Percentiles rank a stretch among this genome's conserved stretches.
Evolutionary conservation across 1,140 invertebrate genomes (phyloP).

Genomic region (Papilio glaucus): DNA sequence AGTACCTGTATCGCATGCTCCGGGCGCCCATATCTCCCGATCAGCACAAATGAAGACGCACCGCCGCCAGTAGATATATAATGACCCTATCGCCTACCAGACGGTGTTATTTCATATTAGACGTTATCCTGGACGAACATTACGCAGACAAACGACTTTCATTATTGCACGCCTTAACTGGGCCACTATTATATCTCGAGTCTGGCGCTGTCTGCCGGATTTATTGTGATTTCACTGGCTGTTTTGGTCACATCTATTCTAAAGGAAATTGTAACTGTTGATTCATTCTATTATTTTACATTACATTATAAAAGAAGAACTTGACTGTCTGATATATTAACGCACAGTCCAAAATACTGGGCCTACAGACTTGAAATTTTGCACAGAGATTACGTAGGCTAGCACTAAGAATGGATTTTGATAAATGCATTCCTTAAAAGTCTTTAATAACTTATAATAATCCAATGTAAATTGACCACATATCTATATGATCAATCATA

Average conservation of each 20-base stretch:
- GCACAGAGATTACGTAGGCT: too few species aligned
- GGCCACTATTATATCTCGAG: conserved; percentile 35
- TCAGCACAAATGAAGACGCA: conserved; percentile 66
- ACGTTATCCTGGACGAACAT: conserved; percentile 68
- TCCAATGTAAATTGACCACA: too few species aligned
- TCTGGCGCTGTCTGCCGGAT: conserved; percentile 33
- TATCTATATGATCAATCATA: too few species aligned
- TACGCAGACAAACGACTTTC: conserved; percentile 71
- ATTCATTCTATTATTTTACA: background rate
- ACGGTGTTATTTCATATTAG: conserved; percentile 73
- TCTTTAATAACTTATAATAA: too few species aligned
- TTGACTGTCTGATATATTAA: too few species aligned
- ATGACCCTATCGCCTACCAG: conserved; percentile 58
- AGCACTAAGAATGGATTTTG: too few species aligned
- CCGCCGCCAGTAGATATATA: conserved; percentile 50
- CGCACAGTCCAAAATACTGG: too few species aligned
- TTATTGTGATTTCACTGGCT: conserved; percentile 40
- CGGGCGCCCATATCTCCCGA: conserved; percentile 58
- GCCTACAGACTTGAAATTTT: too few species aligned
- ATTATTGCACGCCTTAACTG: conserved; percentile 53
- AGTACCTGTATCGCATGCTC: conserved; percentile 29
- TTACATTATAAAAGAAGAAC: too few species aligned
- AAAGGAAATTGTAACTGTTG: conserved; percentile 4
- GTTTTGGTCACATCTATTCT: conserved; percentile 35
- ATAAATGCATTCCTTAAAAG: too few species aligned